phyloP scores from a whole-genome alignment of 1,140 invertebrate genomes.

The Hylaeus anthracinus region DNA sequence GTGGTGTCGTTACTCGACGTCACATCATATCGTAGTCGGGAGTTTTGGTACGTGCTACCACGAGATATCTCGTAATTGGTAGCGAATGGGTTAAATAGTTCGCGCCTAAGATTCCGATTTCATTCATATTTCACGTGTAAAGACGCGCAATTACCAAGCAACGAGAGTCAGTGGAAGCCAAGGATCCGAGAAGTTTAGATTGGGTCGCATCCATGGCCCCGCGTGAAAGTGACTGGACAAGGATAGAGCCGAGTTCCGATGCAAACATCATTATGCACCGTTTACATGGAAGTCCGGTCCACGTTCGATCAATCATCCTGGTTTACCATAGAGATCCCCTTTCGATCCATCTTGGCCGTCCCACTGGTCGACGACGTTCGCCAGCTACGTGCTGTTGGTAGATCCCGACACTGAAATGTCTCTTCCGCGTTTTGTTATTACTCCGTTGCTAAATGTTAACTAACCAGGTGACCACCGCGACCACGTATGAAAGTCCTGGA shows the following conservation, averaged over 20 bases:
- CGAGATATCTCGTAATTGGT: too few species aligned
- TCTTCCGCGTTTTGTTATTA: conserved; percentile 38
- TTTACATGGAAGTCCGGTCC: conserved; percentile 28
- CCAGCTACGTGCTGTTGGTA: background rate
- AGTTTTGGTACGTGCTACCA: too few species aligned
- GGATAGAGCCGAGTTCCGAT: background rate
- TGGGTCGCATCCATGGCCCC: background rate
- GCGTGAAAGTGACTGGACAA: conserved; percentile 36
- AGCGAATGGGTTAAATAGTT: too few species aligned
- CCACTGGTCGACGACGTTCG: background rate
- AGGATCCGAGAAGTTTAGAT: background rate
- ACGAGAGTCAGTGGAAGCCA: too few species aligned
- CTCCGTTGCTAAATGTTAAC: conserved; percentile 11
- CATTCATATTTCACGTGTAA: too few species aligned
- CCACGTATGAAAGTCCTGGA: background rate
- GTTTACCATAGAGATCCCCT: conserved; percentile 29
- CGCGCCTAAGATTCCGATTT: too few species aligned
- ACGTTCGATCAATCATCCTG: conserved; percentile 34
- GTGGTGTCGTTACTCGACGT: too few species aligned
- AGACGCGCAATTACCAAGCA: too few species aligned
- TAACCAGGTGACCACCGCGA: background rate
- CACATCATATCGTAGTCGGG: too few species aligned
- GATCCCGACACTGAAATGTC: background rate
- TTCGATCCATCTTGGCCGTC: conserved; percentile 7
- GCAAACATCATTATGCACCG: conserved; percentile 24